A percentile compares a stretch with the other conserved stretches of the same genome.
Conservation (phyloP, 2,797 vertebrate species). For the Bradypodion pumilum region DNA sequence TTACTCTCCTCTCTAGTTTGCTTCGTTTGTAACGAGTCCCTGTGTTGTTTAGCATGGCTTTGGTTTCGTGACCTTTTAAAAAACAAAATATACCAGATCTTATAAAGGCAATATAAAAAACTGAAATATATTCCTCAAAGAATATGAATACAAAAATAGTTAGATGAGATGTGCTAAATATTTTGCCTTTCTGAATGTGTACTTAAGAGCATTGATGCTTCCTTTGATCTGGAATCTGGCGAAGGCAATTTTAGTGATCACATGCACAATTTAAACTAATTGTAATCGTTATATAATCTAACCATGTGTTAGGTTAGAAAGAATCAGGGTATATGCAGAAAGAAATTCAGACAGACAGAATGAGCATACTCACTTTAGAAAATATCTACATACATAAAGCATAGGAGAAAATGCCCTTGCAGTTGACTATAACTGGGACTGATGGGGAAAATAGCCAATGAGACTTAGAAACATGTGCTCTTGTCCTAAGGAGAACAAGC, state of each 20-base stretch:
- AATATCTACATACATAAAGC: not conserved
- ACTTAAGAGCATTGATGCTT: not conserved
- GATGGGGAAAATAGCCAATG: not conserved
- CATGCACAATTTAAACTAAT: not conserved
- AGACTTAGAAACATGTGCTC: not conserved
- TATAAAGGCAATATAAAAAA: not conserved
- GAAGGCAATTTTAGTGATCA: not conserved
- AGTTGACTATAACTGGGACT: not conserved
- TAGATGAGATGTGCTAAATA: not conserved
- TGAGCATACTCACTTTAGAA: not conserved
- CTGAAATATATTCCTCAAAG: not conserved
- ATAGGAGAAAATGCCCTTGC: too few relatives aligned
- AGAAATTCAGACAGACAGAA: not conserved
- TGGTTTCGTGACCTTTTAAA: slow-evolving; percentile 92
- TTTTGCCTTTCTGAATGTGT: not conserved
- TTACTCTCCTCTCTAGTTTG: slow-evolving; percentile 87
- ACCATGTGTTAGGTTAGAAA: not conserved
- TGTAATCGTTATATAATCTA: not conserved
- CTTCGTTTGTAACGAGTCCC: slow-evolving; percentile 92
- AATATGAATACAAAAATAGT: too few relatives aligned
- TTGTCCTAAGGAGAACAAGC: not conserved
- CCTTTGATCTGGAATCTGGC: too few relatives aligned
- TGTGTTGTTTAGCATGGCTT: slow-evolving; percentile 95
- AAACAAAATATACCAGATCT: not conserved
- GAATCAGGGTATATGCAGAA: not conserved